Evolutionary conservation across 1,140 invertebrate species (phyloP).

Genomic region (Drosophila mojavensis): DNA sequence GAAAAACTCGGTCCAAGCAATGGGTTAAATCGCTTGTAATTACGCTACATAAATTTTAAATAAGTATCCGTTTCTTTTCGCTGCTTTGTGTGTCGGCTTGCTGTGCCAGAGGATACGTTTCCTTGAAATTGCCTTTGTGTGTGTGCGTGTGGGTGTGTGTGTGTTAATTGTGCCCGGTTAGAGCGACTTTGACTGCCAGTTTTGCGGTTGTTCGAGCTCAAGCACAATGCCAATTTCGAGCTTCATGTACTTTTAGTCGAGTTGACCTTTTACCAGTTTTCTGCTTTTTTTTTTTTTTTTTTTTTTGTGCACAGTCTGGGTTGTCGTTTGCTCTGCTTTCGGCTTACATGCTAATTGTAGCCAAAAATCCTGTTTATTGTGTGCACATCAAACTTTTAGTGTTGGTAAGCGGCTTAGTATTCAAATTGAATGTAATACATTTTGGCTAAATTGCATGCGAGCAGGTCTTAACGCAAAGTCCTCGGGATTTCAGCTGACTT

Average conservation of each 20-base stretch:
- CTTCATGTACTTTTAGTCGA: slow-evolving; percentile 37
- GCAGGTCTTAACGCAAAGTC: slow-evolving; percentile 71
- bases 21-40: slow-evolving; percentile 80
- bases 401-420: slow-evolving; percentile 82
- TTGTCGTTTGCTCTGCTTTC: slow-evolving; percentile 29
- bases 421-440: slow-evolving; percentile 83
- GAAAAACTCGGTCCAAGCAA: slow-evolving; percentile 39
- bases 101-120: slow-evolving; percentile 52
- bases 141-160: slow-evolving; percentile 70
- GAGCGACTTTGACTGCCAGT: slow-evolving; percentile 47
- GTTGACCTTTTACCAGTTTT: slow-evolving; percentile 41
- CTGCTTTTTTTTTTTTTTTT: no score
- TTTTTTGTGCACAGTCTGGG: neutral
- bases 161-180: slow-evolving; percentile 72
- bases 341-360: slow-evolving; percentile 82
- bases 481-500: slow-evolving; percentile 64
- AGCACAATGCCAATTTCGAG: slow-evolving; percentile 73
- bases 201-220: slow-evolving; percentile 48
- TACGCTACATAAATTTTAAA: slow-evolving; percentile 83
- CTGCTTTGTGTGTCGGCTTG: slow-evolving; percentile 63
- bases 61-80: slow-evolving; percentile 82
- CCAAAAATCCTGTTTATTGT: slow-evolving; percentile 82
- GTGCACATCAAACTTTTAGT: slow-evolving; percentile 82
- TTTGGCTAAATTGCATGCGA: slow-evolving; percentile 80
- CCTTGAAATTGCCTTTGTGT: slow-evolving; percentile 61